These are phyloP conservation scores for Glyptemys insculpta DNA, from an alignment of 2,797 vertebrate genomes.

Conservation along the genomic window DNA sequence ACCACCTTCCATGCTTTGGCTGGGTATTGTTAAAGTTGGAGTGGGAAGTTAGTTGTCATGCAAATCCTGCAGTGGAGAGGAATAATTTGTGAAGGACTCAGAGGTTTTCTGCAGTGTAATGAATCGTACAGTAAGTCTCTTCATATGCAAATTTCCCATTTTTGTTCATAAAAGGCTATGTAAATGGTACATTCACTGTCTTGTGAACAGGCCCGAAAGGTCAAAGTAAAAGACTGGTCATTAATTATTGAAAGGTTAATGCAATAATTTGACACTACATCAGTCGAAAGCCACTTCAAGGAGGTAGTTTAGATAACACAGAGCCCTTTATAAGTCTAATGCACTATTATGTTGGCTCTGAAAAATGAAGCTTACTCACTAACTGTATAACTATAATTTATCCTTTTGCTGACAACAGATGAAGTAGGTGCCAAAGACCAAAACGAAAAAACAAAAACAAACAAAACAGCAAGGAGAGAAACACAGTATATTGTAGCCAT, in stretches of 20 bases:
- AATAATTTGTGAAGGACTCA: background rate
- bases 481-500: background rate
- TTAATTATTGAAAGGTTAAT: slow-evolving; percentile 71
- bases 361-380: slow-evolving; percentile 9
- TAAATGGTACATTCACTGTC: slow-evolving; percentile 42
- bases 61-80: background rate
- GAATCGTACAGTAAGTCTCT: background rate
- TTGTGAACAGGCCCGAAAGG: slow-evolving; percentile 55
- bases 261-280: slow-evolving; percentile 57
- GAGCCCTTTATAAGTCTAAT: slow-evolving; percentile 48
- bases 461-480: background rate
- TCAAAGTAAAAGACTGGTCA: slow-evolving; percentile 55
- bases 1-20: background rate
- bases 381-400: slow-evolving; percentile 3
- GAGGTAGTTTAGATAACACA: slow-evolving; percentile 34
- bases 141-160: slow-evolving; percentile 50
- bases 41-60: background rate
- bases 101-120: background rate
- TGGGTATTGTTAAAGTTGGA: background rate
- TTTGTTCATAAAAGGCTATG: slow-evolving; percentile 34
- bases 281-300: slow-evolving; percentile 33
- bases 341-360: background rate
- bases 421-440: background rate
- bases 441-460: background rate
- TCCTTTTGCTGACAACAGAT: background rate